Conservation (phyloP, 2,797 vertebrate species). For the Melanotaenia boesemani region DNA sequence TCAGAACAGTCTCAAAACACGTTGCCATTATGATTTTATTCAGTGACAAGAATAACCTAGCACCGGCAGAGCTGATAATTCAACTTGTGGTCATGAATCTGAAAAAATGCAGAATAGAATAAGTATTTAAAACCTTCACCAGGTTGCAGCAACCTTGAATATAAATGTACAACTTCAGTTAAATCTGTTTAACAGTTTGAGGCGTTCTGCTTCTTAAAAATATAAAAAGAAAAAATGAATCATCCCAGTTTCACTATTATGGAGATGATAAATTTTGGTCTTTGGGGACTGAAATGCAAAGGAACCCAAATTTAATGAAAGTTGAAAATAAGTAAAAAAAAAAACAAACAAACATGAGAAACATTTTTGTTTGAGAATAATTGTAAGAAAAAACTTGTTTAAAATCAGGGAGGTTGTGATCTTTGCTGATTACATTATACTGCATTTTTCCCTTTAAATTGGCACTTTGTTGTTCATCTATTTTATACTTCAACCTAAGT, state of each 20-base stretch:
- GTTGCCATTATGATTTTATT: slow-evolving; percentile 15
- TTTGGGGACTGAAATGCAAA: background rate
- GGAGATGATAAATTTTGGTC: background rate
- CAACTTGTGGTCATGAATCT: slow-evolving; percentile 9
- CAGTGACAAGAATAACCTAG: background rate
- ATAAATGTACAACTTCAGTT: background rate
- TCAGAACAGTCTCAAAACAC: background rate
- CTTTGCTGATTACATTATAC: background rate
- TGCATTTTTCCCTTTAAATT: background rate
- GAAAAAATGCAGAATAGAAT: background rate
- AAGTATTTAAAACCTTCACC: background rate
- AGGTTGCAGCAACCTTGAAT: background rate
- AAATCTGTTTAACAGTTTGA: background rate
- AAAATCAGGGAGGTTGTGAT: background rate
- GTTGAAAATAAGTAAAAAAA: background rate
- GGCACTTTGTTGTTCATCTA: background rate
- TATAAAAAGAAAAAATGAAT: background rate
- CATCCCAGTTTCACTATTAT: background rate
- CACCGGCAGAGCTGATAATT: background rate
- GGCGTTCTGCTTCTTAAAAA: background rate
- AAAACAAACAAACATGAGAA: background rate
- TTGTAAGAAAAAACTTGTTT: background rate
- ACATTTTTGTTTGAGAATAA: background rate
- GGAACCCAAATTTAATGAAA: background rate
- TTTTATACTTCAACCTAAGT: background rate